Evolutionary conservation across 2,797 vertebrate species (phyloP).

Genomic region (Halcyon leucocephala): DNA sequence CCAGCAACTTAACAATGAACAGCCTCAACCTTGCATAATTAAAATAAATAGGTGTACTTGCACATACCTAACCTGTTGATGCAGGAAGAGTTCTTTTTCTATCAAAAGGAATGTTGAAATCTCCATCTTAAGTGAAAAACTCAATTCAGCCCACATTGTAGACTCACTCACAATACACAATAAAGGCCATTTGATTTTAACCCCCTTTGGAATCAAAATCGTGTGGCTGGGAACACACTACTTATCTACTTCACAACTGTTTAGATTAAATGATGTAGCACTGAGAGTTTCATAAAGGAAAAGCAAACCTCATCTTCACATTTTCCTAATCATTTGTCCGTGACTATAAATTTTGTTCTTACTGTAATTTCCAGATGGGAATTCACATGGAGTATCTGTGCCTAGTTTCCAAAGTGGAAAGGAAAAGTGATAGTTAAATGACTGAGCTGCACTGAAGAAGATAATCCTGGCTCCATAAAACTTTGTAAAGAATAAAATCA

Average conservation of each 20-base stretch:
- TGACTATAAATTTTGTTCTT: background rate
- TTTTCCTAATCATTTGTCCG: background rate
- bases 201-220: background rate
- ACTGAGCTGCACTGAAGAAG: background rate
- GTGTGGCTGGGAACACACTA: background rate
- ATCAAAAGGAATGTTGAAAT: background rate
- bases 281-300: background rate
- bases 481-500: background rate
- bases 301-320: background rate
- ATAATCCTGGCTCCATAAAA: background rate
- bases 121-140: background rate
- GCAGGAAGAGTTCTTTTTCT: background rate
- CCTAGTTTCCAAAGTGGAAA: background rate
- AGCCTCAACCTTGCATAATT: background rate
- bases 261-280: background rate
- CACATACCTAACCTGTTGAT: background rate
- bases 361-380: background rate
- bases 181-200: background rate
- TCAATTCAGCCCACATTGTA: background rate
- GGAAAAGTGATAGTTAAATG: background rate
- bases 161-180: background rate
- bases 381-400: background rate
- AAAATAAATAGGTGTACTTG: too few species aligned
- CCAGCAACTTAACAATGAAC: background rate
- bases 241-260: background rate